Percentiles rank a stretch among this genome's conserved stretches.
phyloP scores from a whole-genome alignment of 2,888 invertebrate species.

The Athetis lepigone region DNA sequence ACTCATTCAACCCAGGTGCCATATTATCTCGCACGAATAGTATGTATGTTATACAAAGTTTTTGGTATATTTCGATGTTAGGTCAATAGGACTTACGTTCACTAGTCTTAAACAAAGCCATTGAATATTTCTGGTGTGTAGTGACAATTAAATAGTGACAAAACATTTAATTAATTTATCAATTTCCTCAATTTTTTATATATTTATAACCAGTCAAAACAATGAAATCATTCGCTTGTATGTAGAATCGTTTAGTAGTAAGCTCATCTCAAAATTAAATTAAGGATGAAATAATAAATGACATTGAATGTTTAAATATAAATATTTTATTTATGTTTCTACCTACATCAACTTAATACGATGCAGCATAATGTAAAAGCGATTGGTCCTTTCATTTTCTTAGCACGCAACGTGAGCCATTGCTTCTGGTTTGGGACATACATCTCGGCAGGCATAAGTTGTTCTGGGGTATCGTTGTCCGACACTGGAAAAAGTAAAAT shows the following conservation, averaged over 20 bases:
- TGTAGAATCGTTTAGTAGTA: constrained; percentile 17
- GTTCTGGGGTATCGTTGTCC: constrained; percentile 88
- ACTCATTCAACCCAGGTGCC: too few species aligned
- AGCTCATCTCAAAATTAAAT: constrained; percentile 17
- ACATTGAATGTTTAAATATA: constrained; percentile 42
- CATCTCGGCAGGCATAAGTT: constrained; percentile 97
- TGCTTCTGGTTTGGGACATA: constrained; percentile 97
- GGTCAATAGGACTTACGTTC: background rate
- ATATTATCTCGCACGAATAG: too few species aligned
- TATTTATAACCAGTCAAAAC: background rate
- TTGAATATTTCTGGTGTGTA: background rate
- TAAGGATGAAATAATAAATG: constrained; percentile 39
- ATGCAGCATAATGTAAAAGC: constrained; percentile 82
- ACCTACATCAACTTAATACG: constrained; percentile 67
- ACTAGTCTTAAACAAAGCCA: background rate
- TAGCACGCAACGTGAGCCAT: constrained; percentile 95
- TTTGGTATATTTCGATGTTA: background rate
- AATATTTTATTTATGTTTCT: constrained; percentile 62
- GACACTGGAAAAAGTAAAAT: constrained; percentile 50
- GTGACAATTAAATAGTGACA: background rate
- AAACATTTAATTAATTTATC: constrained; percentile 8
- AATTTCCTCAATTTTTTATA: background rate
- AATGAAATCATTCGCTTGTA: background rate
- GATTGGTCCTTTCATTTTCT: constrained; percentile 81
- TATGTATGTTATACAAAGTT: background rate